A percentile compares a stretch with the other conserved stretches of the same genome.
phyloP scores from a whole-genome alignment of 2,797 vertebrate genomes.

The Acanthurus tractus region DNA sequence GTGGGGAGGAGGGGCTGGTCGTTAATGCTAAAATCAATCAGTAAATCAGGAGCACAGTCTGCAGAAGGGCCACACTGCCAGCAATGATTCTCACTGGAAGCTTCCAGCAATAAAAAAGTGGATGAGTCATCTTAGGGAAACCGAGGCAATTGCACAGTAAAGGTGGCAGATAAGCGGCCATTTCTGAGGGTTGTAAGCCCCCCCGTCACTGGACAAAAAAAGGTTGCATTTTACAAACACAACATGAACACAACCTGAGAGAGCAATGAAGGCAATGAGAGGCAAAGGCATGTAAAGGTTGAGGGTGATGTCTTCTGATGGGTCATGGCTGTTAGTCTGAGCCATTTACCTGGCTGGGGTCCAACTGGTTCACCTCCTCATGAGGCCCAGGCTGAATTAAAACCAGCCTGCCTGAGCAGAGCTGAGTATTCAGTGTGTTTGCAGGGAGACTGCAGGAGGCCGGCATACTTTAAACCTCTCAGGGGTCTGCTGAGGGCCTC shows the following conservation, averaged over 20 bases:
- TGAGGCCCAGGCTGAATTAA: conserved; percentile 77
- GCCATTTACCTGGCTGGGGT: conserved; percentile 63
- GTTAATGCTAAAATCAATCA: conserved; percentile 77
- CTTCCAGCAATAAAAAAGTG: conserved; percentile 56
- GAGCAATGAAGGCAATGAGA: conserved; percentile 4
- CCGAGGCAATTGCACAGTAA: conserved; percentile 48
- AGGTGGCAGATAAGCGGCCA: conserved; percentile 60
- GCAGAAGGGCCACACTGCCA: conserved; percentile 59
- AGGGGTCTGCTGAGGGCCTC: conserved; percentile 73
- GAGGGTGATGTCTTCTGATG: conserved; percentile 55
- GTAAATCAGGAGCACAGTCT: conserved; percentile 70
- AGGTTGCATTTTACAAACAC: conserved; percentile 40
- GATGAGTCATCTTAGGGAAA: conserved; percentile 66
- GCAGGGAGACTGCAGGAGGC: conserved; percentile 75
- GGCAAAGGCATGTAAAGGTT: conserved; percentile 23
- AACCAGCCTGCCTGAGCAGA: conserved; percentile 62
- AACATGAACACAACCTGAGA: conserved; percentile 8
- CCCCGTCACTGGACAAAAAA: conserved; percentile 30
- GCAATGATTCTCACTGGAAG: conserved; percentile 50
- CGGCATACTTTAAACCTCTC: conserved; percentile 76
- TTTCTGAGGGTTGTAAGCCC: conserved; percentile 26
- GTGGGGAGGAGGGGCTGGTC: conserved; percentile 48
- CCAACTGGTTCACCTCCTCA: conserved; percentile 69
- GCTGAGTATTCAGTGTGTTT: conserved; percentile 64
- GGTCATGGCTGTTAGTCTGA: conserved; percentile 56